Evolutionary conservation across 2,888 invertebrate genomes (phyloP), one percentile per base, ranked within the genome.

Genomic region (Sepioteuthis lessoniana): DNA sequence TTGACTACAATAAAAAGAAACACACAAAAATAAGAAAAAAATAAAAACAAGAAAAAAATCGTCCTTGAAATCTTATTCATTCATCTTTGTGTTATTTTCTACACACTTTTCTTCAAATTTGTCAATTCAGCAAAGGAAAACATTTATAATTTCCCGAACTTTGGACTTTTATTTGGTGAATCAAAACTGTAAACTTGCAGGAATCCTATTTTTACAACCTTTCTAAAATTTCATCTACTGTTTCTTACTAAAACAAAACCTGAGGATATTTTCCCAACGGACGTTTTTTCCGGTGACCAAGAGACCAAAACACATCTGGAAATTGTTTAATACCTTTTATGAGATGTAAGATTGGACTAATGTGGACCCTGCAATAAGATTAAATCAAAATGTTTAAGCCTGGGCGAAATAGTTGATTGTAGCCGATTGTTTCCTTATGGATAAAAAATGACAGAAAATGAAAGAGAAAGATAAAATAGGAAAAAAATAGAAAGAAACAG

Each of bases 241-340:
- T 21, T 55, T 21, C 25, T 55, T 4, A 55, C 21, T 55, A 55
- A 55, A 55, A 28, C 55, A 55, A 47, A 47, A 55, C 55, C 55
- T 28, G 25, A 55, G 21, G 21, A 55, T 21, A 76, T 76, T 76
- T 13, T 35, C n/a, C 76, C n/a, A 16, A 13, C 2, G 10, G n/a
- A 10, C n/a, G 1, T n/a, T 76, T n/a, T 76, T 76, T 35, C 76
- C n/a, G 76, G 76, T 76, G n/a, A 76, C 76, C 13, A n/a, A 76
- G 76, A n/a, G 76, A 76, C 76, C 55, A 76, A 76, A 60, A 35
- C n/a, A n/a, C 76, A 76, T n/a, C 76, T 76, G 76, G 76, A 76
- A 76, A 76, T 76, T 16, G 35, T 76, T 76, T n/a, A 76, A 76
- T 76, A n/a, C 76, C 19, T n/a, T 76, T 76, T n/a, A 76, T 35